phyloP scores from a whole-genome alignment of 64 coral and sea anemone genomes.

The Actinia tenebrosa region DNA sequence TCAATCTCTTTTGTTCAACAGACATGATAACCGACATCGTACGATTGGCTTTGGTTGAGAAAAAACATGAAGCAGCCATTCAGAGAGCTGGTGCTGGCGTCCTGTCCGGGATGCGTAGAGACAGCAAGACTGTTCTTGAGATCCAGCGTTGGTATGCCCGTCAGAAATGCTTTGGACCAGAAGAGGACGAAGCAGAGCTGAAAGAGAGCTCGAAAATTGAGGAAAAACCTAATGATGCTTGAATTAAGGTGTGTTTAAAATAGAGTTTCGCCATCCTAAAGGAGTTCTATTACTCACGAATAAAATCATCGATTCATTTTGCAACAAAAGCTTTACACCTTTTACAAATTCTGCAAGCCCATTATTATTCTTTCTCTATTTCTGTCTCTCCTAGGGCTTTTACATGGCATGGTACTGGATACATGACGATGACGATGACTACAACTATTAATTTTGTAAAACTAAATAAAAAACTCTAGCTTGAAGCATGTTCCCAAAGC shows the following conservation, averaged over 20 bases:
- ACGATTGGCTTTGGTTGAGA: not conserved
- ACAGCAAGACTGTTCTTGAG: not conserved
- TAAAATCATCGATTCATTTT: too few species aligned
- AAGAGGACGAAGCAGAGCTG: not conserved
- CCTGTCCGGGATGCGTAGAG: not conserved
- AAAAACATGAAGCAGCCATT: slow-evolving; percentile 4
- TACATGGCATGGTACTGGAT: too few species aligned
- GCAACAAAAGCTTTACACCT: too few species aligned
- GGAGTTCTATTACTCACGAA: not conserved
- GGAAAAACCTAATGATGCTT: not conserved
- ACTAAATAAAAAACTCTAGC: too few species aligned
- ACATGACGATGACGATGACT: too few species aligned
- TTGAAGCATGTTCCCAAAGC: too few species aligned
- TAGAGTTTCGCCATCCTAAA: not conserved
- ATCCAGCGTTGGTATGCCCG: not conserved
- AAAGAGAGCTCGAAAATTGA: not conserved
- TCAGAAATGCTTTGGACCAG: not conserved
- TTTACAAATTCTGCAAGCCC: not conserved
- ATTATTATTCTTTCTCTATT: too few species aligned
- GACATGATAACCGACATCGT: slow-evolving; percentile 5
- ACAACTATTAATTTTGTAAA: too few species aligned
- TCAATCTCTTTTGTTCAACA: not conserved
- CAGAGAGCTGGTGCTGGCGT: slow-evolving; percentile 19
- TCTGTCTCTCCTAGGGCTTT: too few species aligned
- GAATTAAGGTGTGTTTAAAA: not conserved